Conservation (phyloP, 1,140 invertebrate genomes). For the Helicorthomorpha holstii region DNA sequence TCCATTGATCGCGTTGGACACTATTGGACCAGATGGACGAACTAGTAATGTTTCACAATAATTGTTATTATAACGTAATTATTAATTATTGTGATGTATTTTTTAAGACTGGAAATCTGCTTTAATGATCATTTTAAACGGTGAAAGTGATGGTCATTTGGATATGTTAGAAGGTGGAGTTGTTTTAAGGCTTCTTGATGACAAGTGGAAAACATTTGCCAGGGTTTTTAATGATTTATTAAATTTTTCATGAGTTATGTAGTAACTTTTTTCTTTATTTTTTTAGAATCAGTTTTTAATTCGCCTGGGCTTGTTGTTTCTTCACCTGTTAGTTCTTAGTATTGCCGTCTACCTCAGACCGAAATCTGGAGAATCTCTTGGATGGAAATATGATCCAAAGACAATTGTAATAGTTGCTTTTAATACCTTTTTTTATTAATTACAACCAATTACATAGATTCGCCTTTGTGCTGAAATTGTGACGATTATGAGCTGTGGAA, state of each 20-base stretch:
- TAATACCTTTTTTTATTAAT: slow-evolving; percentile 4
- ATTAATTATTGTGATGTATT: slow-evolving; percentile 2
- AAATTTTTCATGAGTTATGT: no score
- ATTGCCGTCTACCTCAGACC: slow-evolving; percentile 77
- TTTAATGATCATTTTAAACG: slow-evolving; percentile 92
- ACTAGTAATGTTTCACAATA: slow-evolving; percentile 54
- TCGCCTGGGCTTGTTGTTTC: slow-evolving; percentile 61
- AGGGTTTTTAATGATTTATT: no score
- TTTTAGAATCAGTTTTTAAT: slow-evolving; percentile 75
- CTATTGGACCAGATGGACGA: slow-evolving; percentile 75
- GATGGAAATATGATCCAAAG: not conserved
- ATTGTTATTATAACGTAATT: not conserved
- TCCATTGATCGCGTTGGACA: slow-evolving; percentile 88
- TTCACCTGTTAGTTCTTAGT: slow-evolving; percentile 72
- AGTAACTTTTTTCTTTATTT: no score
- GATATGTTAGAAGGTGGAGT: slow-evolving; percentile 98
- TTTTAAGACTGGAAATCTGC: slow-evolving; percentile 92
- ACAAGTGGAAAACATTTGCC: slow-evolving; percentile 99
- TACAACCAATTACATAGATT: no score
- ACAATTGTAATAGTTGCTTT: slow-evolving; percentile 4
- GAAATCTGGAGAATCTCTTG: slow-evolving; percentile 10
- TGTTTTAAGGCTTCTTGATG: slow-evolving; percentile 86
- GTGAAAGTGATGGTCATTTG: slow-evolving; percentile 88
- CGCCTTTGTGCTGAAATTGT: slow-evolving; percentile 63
- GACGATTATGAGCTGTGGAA: slow-evolving; percentile 64